Evolutionary conservation across 2,888 invertebrate species (phyloP), one percentile per base, ranked within the genome.

Genomic region (Tetrapedia diversipes): DNA sequence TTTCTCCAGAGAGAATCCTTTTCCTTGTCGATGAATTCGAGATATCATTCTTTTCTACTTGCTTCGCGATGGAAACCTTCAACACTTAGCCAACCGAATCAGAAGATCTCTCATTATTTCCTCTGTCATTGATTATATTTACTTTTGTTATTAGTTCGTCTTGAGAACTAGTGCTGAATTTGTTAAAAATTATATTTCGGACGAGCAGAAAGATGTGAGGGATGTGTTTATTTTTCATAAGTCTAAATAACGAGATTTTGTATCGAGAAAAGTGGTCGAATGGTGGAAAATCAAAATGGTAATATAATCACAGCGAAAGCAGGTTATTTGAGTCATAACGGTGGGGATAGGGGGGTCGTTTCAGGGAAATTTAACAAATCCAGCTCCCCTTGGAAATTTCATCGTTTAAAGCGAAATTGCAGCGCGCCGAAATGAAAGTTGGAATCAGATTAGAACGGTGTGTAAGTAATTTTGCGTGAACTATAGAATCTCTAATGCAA

Each of bases 391-490:
- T 7, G 34, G 11, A 47, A 66, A 56, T 56, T 56, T 43, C n/a
- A 10, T 29, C 34, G 37, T 19, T 57, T 37, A 19, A 70, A 56
- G 22, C 27, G 29, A 22, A 29, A 24, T 32, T 22, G 22, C 53
- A 11, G 29, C 22, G 24, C 54, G 29, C 32, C 29, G 34, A 11
- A 34, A 39, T 64, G 64, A 37, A 49, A 56, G 45, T 65, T 54
- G 45, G 39, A 37, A 64, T 70, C 64, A 47, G 64, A 70, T 65
- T 29, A 45, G 19, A 27, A 37, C 27, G 45, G 34, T 34, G 34
- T 54, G 45, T 64, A 43, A 53, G 43, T 24, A 69, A 53, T 53
- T 54, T 45, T 29, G 14, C 53, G 37, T 45, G 43, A 47, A 37
- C 16, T 53, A 54, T 56, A 66, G 32, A 70, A 70, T 56, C 56